phyloP scores from a whole-genome alignment of 2,888 invertebrate genomes.

The Spialia ferax region DNA sequence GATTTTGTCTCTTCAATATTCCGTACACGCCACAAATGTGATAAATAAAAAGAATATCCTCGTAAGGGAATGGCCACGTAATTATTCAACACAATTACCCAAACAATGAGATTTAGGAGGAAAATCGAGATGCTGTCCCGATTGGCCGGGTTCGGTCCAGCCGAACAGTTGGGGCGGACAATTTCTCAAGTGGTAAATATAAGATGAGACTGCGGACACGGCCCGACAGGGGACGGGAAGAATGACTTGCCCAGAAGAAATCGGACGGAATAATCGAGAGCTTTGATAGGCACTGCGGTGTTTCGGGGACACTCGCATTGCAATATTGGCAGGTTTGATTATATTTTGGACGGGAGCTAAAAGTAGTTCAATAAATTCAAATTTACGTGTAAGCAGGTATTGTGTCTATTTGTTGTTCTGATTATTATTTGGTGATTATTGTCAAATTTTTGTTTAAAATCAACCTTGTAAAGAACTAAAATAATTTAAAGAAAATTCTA shows the following conservation, averaged over 20 bases:
- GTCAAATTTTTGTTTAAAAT: too few relatives aligned
- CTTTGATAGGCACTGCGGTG: background rate
- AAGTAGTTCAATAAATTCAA: too few relatives aligned
- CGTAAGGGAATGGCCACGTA: too few relatives aligned
- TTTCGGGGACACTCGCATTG: too few relatives aligned
- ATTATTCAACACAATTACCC: constrained; percentile 15
- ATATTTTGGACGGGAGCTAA: background rate
- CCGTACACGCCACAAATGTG: too few relatives aligned
- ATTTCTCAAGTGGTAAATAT: constrained; percentile 36
- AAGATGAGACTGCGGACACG: constrained; percentile 19
- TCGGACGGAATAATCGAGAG: constrained; percentile 17
- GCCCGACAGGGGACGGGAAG: constrained; percentile 22
- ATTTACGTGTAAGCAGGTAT: too few relatives aligned
- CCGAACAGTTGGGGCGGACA: constrained; percentile 1
- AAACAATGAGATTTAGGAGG: constrained; percentile 9
- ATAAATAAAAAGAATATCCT: too few relatives aligned
- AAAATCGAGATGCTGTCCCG: constrained; percentile 11
- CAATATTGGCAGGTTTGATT: background rate
- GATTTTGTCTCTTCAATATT: too few relatives aligned
- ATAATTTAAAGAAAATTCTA: too few relatives aligned
- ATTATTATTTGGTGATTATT: too few relatives aligned
- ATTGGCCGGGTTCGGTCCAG: constrained; percentile 8
- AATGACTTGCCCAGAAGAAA: constrained; percentile 7
- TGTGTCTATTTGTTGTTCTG: too few relatives aligned
- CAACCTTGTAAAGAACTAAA: too few relatives aligned